These are phyloP conservation scores for Heptranchias perlo DNA, from an alignment of 2,113 vertebrate species.

Conservation along the genomic window DNA sequence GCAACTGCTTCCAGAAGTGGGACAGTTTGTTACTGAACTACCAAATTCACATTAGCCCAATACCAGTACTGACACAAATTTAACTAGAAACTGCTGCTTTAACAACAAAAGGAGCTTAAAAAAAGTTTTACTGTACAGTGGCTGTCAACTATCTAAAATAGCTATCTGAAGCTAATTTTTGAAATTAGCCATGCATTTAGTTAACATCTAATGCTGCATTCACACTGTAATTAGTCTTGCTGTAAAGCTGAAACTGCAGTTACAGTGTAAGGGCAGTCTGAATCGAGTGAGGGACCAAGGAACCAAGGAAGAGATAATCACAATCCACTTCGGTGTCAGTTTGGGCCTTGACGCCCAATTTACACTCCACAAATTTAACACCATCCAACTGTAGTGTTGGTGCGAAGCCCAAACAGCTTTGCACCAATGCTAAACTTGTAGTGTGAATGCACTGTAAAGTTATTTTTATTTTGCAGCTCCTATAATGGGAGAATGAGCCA, in stretches of 20 bases:
- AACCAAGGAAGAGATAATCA: neutral
- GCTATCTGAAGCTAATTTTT: neutral
- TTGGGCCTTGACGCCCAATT: neutral
- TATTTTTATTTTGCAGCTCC: neutral
- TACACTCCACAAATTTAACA: neutral
- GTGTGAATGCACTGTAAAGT: neutral
- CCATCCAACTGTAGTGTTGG: neutral
- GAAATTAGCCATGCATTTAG: neutral
- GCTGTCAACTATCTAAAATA: neutral
- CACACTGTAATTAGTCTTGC: neutral
- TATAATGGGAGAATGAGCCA: neutral
- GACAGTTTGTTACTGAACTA: neutral
- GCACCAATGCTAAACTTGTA: neutral
- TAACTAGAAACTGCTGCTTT: neutral
- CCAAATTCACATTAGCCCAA: neutral
- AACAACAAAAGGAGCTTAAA: neutral
- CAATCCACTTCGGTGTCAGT: neutral
- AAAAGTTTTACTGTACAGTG: neutral
- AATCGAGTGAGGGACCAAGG: neutral
- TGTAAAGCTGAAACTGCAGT: neutral
- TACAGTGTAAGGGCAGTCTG: neutral
- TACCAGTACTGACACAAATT: neutral
- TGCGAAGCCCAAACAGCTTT: neutral
- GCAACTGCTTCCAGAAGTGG: neutral
- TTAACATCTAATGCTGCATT: neutral